Evolutionary conservation across 2,888 invertebrate species (phyloP), one percentile per base, ranked within the genome.

Genomic region (Rhagophthalmus giganteus): DNA sequence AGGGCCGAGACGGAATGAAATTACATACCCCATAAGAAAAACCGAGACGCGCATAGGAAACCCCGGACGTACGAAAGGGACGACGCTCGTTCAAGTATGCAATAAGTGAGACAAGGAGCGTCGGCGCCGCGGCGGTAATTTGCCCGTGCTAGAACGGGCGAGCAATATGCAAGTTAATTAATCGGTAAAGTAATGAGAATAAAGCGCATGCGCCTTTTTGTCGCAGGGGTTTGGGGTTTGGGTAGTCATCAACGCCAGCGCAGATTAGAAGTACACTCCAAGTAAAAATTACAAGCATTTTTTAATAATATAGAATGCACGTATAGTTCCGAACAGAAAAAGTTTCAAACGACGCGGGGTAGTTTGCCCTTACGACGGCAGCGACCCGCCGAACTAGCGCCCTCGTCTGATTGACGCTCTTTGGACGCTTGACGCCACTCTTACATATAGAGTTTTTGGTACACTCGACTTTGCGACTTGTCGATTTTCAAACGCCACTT

Each of bases 241-340:
- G 79, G 80, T 78, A 79, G 80, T 81, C 81, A 81, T 81, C 82
- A 82, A 74, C 73, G 75, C 73, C 81, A 81, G 80, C 71, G 78
- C 79, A 79, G 80, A 81, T 74, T 74, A 74, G 67, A 68, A 67
- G 80, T 80, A 81, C 69, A 69, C 67, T 68, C 69, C 77, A 76
- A 77, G 80, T 77, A 78, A 80, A 72, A 71, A 71, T 56, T 52
- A 45, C 33, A 40, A 37, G 53, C 56, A 62, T 63, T 65, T 66
- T 65, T 62, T 65, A 64, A 63, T 59, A 57, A 55, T 54, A 46
- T 52, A 54, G 48, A 51, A 42, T 48, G 25, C 34, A 39, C 16
- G 35, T 45, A 41, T 30, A 40, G 40, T 42, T 34, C 45, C 34
- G 37, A 34, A 16, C 32, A 20, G 35, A 12, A 44, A 52, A 46